phyloP scores from a whole-genome alignment of 2,113 vertebrate genomes.

The Oryzias curvinotus region DNA sequence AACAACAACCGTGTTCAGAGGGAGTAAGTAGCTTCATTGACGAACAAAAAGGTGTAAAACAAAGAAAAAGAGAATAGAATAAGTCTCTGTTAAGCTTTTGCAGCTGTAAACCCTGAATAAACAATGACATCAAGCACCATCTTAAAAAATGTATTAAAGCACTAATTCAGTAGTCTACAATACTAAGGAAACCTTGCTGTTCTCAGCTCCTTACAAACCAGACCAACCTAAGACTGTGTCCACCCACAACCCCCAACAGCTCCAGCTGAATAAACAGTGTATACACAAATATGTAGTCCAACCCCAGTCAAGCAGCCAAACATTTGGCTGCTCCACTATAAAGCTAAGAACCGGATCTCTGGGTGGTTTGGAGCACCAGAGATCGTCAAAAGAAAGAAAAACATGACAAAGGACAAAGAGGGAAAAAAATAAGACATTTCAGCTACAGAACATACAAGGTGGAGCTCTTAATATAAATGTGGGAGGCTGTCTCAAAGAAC shows the following conservation, averaged over 20 bases:
- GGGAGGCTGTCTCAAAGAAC: slow-evolving; percentile 29
- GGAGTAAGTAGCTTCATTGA: too few species aligned
- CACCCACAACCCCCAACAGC: slow-evolving; percentile 27
- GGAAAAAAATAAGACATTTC: slow-evolving; percentile 23
- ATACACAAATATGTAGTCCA: slow-evolving; percentile 28
- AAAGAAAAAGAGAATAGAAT: too few species aligned
- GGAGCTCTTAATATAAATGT: slow-evolving; percentile 33
- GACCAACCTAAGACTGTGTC: slow-evolving; percentile 18
- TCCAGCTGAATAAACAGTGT: slow-evolving; percentile 46
- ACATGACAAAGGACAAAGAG: slow-evolving; percentile 8
- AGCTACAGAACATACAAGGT: slow-evolving; percentile 18
- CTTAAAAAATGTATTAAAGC: neutral
- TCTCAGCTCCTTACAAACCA: slow-evolving; percentile 5
- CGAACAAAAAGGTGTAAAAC: too few species aligned
- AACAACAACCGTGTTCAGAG: too few species aligned
- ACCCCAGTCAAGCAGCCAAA: slow-evolving; percentile 15
- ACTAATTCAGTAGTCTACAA: neutral
- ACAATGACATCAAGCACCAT: too few species aligned
- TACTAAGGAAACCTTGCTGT: neutral
- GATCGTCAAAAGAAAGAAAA: slow-evolving; percentile 11
- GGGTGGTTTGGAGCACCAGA: slow-evolving; percentile 5
- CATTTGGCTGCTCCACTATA: neutral
- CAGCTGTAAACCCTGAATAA: too few species aligned
- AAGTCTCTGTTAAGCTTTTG: too few species aligned
- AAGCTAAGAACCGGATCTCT: too few species aligned